Evolutionary conservation across 2,888 invertebrate species (phyloP), one percentile per base, ranked within the genome.

Genomic region (Polyommatus icarus): DNA sequence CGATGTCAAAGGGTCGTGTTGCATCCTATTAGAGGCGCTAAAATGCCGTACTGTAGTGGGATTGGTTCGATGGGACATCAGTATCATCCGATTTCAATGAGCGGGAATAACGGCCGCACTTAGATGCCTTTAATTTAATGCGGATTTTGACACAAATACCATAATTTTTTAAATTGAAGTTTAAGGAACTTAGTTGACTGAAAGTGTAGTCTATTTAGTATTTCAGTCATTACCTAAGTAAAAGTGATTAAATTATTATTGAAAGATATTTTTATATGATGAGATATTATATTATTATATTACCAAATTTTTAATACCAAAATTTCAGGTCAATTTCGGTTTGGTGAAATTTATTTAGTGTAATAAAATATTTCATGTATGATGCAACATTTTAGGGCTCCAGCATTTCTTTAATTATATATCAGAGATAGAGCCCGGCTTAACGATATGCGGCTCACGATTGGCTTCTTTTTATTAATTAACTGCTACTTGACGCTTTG

Each of bases 1-100:
- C 90, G 91, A 90, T 92, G 93, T 92, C 93, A 92, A 93, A 92
- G 92, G 90, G 91, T 90, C 86, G 86, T 85, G 89, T 88, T 91
- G 90, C 90, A 88, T 87, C 86, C 84, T 85, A 75, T 84, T 85
- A 82, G 82, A 81, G 78, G 77, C 32, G 61, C 32, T 90, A 91
- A 89, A 86, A 88, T 89, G 85, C 40, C 83, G 83, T 84, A 81
- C 32, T 3, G 10, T 32, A 40, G 20, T 32, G 12, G 18, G n/a
- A 32, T 20, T 20, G 12, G 24, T 20, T 24, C 12, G 10, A 61
- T 61, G 24, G 24, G 24, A 61, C 24, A 54, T 18, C 46, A 46
- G 8, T 59, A 8, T 59, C 20, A 20, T 20, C 3, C 20, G 20
- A 59, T 8, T 7, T 18, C 18, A n/a, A 10, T 20, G 10, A 20